Evolutionary conservation across 2,113 vertebrate genomes (phyloP).

Genomic region (Trichechus manatus): DNA sequence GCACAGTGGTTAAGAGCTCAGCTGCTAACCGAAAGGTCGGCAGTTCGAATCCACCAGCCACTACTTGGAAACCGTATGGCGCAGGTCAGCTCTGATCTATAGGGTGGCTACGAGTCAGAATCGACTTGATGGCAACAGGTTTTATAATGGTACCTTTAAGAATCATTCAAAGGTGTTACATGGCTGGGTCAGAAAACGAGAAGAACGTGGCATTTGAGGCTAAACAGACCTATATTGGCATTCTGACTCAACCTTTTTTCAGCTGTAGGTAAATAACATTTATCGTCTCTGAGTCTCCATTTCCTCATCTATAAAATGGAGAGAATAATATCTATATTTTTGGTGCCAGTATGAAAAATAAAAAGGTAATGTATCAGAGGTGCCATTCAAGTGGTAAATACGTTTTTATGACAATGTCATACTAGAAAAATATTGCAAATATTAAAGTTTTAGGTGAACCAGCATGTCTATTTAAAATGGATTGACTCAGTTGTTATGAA

Average conservation of each 20-base stretch:
- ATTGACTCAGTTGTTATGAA: constrained; percentile 20
- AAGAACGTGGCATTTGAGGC: neutral
- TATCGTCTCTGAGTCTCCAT: neutral
- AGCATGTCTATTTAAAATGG: constrained; percentile 54
- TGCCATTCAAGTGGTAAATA: constrained; percentile 46
- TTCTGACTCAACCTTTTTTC: neutral
- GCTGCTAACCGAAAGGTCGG: too few relatives aligned
- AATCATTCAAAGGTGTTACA: constrained; percentile 15
- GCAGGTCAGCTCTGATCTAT: too few relatives aligned
- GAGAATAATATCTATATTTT: neutral
- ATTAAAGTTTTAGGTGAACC: constrained; percentile 37
- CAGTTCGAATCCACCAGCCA: too few relatives aligned
- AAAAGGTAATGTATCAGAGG: constrained; percentile 30
- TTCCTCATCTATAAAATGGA: constrained; percentile 44
- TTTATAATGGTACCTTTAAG: neutral
- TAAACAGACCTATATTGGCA: neutral
- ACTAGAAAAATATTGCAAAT: constrained; percentile 31
- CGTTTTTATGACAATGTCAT: constrained; percentile 29
- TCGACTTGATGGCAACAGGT: too few relatives aligned
- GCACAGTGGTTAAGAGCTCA: too few relatives aligned
- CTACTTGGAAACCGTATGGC: too few relatives aligned
- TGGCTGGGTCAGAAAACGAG: constrained; percentile 36
- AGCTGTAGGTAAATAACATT: constrained; percentile 9
- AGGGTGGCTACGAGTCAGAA: too few relatives aligned
- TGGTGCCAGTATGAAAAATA: constrained; percentile 51